phyloP scores from a whole-genome alignment of 92 coral and sea anemone species.

The Galaxea fascicularis region DNA sequence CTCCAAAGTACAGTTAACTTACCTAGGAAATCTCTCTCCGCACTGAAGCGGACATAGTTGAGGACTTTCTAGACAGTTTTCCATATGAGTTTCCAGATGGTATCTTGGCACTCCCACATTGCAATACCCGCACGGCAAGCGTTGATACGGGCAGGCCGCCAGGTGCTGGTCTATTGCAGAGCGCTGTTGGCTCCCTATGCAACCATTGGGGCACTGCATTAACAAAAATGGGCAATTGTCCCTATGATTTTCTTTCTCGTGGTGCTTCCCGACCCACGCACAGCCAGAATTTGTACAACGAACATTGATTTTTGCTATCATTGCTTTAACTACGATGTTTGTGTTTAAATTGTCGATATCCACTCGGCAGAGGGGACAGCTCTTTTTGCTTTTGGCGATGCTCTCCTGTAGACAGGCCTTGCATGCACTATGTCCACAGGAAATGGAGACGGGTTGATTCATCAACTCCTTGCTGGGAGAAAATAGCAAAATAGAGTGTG shows the following conservation, averaged over 20 bases:
- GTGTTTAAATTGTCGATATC: neutral
- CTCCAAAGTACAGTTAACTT: no score
- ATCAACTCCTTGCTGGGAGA: neutral
- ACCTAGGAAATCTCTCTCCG: slow-evolving; percentile 22
- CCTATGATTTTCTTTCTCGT: neutral
- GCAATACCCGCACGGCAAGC: neutral
- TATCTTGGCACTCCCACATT: neutral
- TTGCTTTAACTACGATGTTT: neutral
- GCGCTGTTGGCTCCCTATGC: neutral
- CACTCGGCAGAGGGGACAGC: neutral
- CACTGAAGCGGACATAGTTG: neutral
- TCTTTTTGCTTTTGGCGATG: neutral
- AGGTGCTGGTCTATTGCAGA: neutral
- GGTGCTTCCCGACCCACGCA: neutral
- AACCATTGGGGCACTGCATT: slow-evolving; percentile 15
- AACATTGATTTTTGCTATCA: neutral
- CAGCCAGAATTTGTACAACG: slow-evolving; percentile 1
- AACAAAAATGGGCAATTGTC: slow-evolving; percentile 7
- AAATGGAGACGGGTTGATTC: neutral
- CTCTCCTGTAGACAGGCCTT: slow-evolving; percentile 9
- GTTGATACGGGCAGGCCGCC: slow-evolving; percentile 1
- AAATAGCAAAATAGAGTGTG: neutral
- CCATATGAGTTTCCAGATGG: neutral
- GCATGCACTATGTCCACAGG: slow-evolving; percentile 27
- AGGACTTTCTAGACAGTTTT: neutral